Base-by-base conservation (phyloP, 2,113 vertebrate species). In the Aegypius monachus region DNA sequence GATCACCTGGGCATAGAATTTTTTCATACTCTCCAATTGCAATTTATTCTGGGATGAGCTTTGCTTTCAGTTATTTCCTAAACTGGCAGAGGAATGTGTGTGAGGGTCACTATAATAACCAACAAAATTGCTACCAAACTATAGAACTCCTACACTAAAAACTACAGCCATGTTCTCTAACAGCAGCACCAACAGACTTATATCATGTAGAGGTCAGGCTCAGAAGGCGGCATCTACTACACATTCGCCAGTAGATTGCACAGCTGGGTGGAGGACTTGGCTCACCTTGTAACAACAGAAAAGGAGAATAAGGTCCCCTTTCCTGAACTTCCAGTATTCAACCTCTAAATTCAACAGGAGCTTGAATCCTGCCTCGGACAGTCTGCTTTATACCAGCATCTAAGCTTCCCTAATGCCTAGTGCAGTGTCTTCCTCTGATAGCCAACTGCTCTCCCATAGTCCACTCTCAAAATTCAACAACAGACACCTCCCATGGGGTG, bases 181-280 rank as follows among this genome's bases (percentile, higher is more conserved):
- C 27, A 22, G 4, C 43, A 66, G 42, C 31, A 20, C 52, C 25
- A 47, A 22, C 27, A 84, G 32, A 19, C 8, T n/a, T 16, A 7
- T 1, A 4, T 3, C 22, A 34, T 0, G 2, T 2, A 17, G 2
- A 32, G 17, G 9, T 8, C 72, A 65, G 32, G 58, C 75, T 62
- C 84, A 67, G 73, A 56, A 75, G 42, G 1, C 0, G 3, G 25
- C 34, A 32, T 3, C 7, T 58, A 6, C 19, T 27, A 40, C 31
- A 62, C 21, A 4, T 6, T 52, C 23, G 52, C 38, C 59, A 53
- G 53, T 7, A 45, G 38, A 9, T 5, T 32, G 62, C 38, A 32
- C 32, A 36, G 11, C 13, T 6, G 19, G 20, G 12, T 50, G 55
- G 31, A 63, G 23, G 19, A 16, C 52, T 21, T 74, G 52, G 16